Percentiles rank a stretch among this genome's conserved stretches.
Evolutionary conservation across 2,113 vertebrate genomes (phyloP).

Genomic region (Hemiscyllium ocellatum): DNA sequence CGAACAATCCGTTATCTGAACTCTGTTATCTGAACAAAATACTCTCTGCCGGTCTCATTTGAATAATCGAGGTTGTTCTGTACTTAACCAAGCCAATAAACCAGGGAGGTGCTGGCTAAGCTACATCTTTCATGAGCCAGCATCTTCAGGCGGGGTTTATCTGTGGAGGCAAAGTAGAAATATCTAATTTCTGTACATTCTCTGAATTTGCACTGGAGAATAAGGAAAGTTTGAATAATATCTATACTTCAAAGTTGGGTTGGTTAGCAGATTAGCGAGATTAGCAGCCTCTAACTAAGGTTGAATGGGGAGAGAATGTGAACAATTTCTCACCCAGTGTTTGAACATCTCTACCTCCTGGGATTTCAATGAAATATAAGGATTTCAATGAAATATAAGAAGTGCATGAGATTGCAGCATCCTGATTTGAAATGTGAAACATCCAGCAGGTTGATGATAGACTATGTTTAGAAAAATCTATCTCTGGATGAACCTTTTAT

Average conservation of each 20-base stretch:
- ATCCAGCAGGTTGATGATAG: not conserved
- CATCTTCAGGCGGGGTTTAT: not conserved
- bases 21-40: too few relatives aligned
- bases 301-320: not conserved
- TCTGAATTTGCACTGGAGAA: not conserved
- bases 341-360: not conserved
- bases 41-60: too few relatives aligned
- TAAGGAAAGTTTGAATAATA: not conserved
- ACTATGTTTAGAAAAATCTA: not conserved
- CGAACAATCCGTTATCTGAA: too few relatives aligned
- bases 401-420: not conserved
- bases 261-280: not conserved
- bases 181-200: not conserved
- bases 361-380: not conserved
- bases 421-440: conserved; percentile 21
- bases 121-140: not conserved
- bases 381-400: conserved; percentile 2
- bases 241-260: not conserved
- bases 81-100: not conserved
- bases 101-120: not conserved
- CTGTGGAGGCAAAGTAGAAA: not conserved
- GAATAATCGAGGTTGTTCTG: too few relatives aligned
- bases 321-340: not conserved
- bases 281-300: not conserved
- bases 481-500: not conserved